Percentiles rank a stretch among this genome's conserved stretches.
Evolutionary conservation across 92 coral and sea anemone species (phyloP).

Genomic region (Porites lobata): DNA sequence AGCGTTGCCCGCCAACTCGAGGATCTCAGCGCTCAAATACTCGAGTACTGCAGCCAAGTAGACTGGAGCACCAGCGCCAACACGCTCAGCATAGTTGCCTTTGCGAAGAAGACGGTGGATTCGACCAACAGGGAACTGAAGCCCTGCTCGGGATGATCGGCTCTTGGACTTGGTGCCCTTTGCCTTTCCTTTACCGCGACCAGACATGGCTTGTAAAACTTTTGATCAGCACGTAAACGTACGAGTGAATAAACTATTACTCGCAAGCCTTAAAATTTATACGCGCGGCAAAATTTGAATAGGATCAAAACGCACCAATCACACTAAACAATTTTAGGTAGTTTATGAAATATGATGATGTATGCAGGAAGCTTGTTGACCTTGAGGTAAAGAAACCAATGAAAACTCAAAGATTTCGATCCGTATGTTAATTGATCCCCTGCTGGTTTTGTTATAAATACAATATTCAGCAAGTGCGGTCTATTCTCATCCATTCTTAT

Average conservation of each 20-base stretch:
- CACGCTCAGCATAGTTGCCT: conserved; percentile 84
- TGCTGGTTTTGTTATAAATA: too few species aligned
- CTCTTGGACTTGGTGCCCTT: conserved; percentile 87
- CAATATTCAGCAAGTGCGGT: too few species aligned
- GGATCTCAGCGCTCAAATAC: conserved; percentile 63
- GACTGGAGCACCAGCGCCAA: conserved; percentile 91
- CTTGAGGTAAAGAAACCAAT: too few species aligned
- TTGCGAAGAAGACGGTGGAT: conserved; percentile 70
- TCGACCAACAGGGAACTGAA: conserved; percentile 90
- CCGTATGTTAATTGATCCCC: too few species aligned
- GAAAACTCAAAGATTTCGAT: too few species aligned
- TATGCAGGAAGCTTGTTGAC: too few species aligned
- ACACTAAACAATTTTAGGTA: too few species aligned
- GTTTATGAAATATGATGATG: too few species aligned
- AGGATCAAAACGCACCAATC: conserved; percentile 3
- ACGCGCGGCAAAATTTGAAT: too few species aligned
- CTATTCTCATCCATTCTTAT: too few species aligned
- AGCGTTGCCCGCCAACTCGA: conserved; percentile 83
- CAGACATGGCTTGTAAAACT: conserved; percentile 76
- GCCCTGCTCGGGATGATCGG: conserved; percentile 92
- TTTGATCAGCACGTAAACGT: neutral
- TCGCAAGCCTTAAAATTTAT: neutral
- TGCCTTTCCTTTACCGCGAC: conserved; percentile 94
- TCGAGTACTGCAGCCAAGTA: conserved; percentile 73
- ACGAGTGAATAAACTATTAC: neutral